Base-by-base conservation (phyloP, 1,140 invertebrate genomes). In the Aphaenogaster rudis region DNA sequence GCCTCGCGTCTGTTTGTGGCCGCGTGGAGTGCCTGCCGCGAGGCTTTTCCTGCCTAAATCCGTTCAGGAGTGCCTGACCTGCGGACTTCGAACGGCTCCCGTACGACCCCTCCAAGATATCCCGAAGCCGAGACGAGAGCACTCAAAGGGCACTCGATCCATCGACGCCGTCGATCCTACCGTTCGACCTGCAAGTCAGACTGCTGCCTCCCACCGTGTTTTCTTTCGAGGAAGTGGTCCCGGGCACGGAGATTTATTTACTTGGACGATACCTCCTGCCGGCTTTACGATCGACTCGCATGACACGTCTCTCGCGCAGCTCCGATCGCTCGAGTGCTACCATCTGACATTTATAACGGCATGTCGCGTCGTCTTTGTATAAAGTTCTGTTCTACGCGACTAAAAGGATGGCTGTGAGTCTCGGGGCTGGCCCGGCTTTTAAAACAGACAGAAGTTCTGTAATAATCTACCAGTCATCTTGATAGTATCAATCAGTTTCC, bases 121-220 rank as follows among this genome's bases (percentile, higher is more conserved):
- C 45, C 80, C 57, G 66, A 17, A 59, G 80, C 28, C 67, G 80
- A 13, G 86, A 76, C 67, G 71, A 72, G 67, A 63, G 33, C 87
- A 88, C 90, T 91, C 87, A 50, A 91, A 57, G 69, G 84, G 72
- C 57, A 88, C 87, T 90, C 87, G 87, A 91, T 91, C 84, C 87
- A 90, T 91, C 82, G 89, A 91, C 87, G 87, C 74, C 84, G 74
- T 88, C 69, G 67, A 87, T 74, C 81, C 80, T 84, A 28, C 61
- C 67, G 69, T 88, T 79, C 85, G 59, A 81, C 59, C 80, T 79
- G 79, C 89, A 87, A 90, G 89, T 89, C 86, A 77, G 74, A 57
- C 54, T 45, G 48, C 63, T 66, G 28, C 67, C 85, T 71, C 71
- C 72, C 74, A 82, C 50, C 67, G 79, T 90, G 89, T 90, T 90